Evolutionary conservation across 2,113 vertebrate genomes (phyloP).

Genomic region (Mastomys natalensis): DNA sequence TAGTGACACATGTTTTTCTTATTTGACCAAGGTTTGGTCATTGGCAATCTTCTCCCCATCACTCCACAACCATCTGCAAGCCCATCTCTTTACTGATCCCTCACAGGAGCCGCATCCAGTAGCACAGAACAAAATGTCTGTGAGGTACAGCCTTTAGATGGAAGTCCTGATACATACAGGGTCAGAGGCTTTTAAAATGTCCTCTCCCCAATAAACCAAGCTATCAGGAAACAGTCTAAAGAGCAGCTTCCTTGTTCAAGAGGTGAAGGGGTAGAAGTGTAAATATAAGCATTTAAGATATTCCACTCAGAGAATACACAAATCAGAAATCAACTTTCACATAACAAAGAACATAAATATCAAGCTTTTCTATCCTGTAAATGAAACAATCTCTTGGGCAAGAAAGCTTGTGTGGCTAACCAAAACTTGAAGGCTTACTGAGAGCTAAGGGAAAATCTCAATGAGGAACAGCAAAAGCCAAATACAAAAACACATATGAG

Average conservation of each 20-base stretch:
- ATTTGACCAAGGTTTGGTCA: background rate
- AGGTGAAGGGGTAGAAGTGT: background rate
- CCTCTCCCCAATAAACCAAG: background rate
- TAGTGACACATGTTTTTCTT: background rate
- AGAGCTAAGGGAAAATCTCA: background rate
- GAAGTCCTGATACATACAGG: background rate
- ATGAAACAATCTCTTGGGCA: background rate
- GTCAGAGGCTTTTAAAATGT: background rate
- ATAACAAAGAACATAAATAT: background rate
- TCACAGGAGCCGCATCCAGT: too few species aligned
- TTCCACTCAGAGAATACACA: conserved; percentile 5
- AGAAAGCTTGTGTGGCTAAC: background rate
- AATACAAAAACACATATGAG: background rate
- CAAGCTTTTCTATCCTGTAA: background rate
- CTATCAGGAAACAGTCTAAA: background rate
- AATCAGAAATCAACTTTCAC: background rate
- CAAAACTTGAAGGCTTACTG: background rate
- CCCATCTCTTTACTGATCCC: too few species aligned
- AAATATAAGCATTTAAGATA: conserved; percentile 1
- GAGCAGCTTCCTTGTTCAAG: background rate
- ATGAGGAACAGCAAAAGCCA: background rate
- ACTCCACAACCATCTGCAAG: background rate
- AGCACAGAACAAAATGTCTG: background rate
- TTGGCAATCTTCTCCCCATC: background rate
- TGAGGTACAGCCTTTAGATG: background rate